Conservation (phyloP, 2,888 invertebrate species). For the Urechis unicinctus region DNA sequence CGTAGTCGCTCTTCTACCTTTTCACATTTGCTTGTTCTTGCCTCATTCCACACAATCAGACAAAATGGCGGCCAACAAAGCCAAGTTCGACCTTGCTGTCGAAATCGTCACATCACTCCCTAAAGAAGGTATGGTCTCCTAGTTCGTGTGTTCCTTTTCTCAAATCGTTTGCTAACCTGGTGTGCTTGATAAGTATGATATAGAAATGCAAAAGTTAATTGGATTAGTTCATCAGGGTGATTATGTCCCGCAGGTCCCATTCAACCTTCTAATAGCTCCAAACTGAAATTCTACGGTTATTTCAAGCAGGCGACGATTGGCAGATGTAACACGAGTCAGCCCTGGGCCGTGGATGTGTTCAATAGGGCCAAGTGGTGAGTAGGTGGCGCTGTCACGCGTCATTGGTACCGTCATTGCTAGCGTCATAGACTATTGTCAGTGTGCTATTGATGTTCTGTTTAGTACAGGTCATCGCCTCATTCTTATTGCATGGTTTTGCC, state of each 20-base stretch:
- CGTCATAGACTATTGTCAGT: neutral
- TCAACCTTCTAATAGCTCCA: neutral
- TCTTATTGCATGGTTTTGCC: too few species aligned
- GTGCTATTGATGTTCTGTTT: too few species aligned
- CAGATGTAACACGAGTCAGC: slow-evolving; percentile 2
- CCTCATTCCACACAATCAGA: too few species aligned
- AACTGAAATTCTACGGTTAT: slow-evolving; percentile 3
- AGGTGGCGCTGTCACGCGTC: neutral
- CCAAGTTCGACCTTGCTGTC: slow-evolving; percentile 1
- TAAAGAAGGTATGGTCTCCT: neutral
- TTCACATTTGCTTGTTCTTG: neutral
- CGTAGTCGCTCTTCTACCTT: neutral
- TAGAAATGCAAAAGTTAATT: too few species aligned
- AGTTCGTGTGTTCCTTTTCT: neutral
- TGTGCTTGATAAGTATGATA: too few species aligned
- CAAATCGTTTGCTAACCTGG: too few species aligned
- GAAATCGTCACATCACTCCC: neutral
- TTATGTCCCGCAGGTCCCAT: neutral
- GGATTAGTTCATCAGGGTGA: neutral
- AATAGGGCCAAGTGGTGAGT: slow-evolving; percentile 4
- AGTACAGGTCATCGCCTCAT: too few species aligned
- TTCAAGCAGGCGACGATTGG: slow-evolving; percentile 4
- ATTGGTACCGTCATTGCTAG: neutral
- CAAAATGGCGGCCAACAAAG: neutral
- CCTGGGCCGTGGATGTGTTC: neutral